These are phyloP conservation scores for Acanthopleura granulata DNA, from an alignment of 2,888 invertebrate genomes.

Conservation along the genomic window DNA sequence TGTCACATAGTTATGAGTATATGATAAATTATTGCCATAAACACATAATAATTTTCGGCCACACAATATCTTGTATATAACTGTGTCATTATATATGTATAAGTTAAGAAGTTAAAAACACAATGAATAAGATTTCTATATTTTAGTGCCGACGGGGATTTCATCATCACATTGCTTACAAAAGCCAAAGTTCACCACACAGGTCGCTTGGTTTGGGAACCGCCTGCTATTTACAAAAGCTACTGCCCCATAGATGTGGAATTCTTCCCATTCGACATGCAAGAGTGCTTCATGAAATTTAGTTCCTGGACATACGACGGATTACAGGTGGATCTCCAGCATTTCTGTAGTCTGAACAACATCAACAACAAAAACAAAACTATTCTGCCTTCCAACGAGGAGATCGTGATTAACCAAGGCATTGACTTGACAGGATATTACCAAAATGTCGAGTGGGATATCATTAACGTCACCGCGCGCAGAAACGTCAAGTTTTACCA, in stretches of 20 bases:
- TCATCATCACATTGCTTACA: slow-evolving; percentile 94
- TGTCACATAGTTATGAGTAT: too few relatives aligned
- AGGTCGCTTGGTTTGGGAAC: slow-evolving; percentile 94
- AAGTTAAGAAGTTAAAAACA: too few relatives aligned
- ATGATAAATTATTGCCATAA: too few relatives aligned
- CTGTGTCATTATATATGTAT: too few relatives aligned
- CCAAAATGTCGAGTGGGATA: slow-evolving; percentile 66
- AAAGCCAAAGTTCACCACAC: slow-evolving; percentile 93
- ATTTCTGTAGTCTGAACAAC: slow-evolving; percentile 77
- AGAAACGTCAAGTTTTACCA: slow-evolving; percentile 72
- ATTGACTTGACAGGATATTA: slow-evolving; percentile 67
- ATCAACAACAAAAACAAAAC: slow-evolving; percentile 94
- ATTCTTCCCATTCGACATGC: slow-evolving; percentile 98
- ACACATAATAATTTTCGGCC: too few relatives aligned
- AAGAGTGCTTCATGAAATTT: slow-evolving; percentile 98
- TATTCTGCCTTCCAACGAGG: slow-evolving; percentile 42
- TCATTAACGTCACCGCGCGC: slow-evolving; percentile 75
- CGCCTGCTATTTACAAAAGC: slow-evolving; percentile 97
- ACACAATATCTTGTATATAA: too few relatives aligned
- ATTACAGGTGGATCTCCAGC: slow-evolving; percentile 86
- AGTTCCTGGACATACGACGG: slow-evolving; percentile 99
- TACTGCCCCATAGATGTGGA: slow-evolving; percentile 82
- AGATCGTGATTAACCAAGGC: slow-evolving; percentile 49
- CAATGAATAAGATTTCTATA: too few relatives aligned
- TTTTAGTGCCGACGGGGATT: slow-evolving; percentile 90